Evolutionary conservation across 2,888 invertebrate species (phyloP), one percentile per base, ranked within the genome.

Genomic region (Eulithis testata): DNA sequence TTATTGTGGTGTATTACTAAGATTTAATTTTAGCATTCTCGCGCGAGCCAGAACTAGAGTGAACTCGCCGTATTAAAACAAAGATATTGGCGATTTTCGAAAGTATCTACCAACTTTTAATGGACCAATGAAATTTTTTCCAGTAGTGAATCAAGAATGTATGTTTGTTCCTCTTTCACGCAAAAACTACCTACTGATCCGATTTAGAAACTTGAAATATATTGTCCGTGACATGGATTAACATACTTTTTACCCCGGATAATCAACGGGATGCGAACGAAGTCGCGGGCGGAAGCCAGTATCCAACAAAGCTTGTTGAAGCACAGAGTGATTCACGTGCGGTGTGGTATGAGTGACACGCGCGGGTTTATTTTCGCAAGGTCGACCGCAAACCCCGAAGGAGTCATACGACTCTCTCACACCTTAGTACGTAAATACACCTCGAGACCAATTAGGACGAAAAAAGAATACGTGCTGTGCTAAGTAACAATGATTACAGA

Each of bases 351-450:
- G 77, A 79, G 76, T 79, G 80, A 79, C 75, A 75, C 67, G 61
- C 47, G 67, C 52, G 40, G 56, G 58, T 65, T 64, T 77, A 78
- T 79, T 78, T 79, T 31, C 31, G 6, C 82, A 81, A 83, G 79
- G 81, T 76, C 76, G 65, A 12, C 31, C 8, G 31, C 37, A 37
- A 44, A 50, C 60, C 63, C 27, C 14, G 49, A 63, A 68, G 65
- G 52, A 69, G 57, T 44, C 44, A 54, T 50, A 11, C 51, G 31
- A 21, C 45, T 49, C 21, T 58, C 51, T 47, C 49, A 44, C 47
- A 36, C 59, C 55, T 14, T 59, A 54, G n/a, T 50, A 36, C 52
- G 12, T 31, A 40, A 40, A 43, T 54, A 43, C 11, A 43, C 43
- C 40, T 40, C 9, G 4, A 40, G 31, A 36, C 31, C 36, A 6